A percentile compares a stretch with the other conserved stretches of the same genome.
phyloP scores from a whole-genome alignment of 2,888 invertebrate genomes.

The Osmoderma eremita region DNA sequence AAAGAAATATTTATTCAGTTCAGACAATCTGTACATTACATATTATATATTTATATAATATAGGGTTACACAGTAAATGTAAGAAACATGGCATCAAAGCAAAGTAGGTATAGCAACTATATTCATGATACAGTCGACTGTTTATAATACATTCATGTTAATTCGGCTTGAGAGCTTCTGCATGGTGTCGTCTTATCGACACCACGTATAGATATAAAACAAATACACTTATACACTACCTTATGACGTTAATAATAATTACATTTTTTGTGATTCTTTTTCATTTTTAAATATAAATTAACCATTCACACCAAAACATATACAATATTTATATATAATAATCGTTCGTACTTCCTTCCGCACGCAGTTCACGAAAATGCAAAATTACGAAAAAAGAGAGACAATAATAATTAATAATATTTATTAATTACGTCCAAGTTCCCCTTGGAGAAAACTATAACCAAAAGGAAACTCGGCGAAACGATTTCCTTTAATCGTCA shows the following conservation, averaged over 20 bases:
- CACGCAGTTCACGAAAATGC: slow-evolving; percentile 29
- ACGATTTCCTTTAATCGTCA: slow-evolving; percentile 4
- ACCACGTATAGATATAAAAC: slow-evolving; percentile 42
- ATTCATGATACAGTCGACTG: slow-evolving; percentile 58
- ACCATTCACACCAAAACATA: slow-evolving; percentile 34
- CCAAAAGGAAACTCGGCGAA: slow-evolving; percentile 24
- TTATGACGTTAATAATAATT: slow-evolving; percentile 44
- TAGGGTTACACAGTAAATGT: slow-evolving; percentile 64
- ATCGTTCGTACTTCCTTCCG: slow-evolving; percentile 27
- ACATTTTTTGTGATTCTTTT: slow-evolving; percentile 39
- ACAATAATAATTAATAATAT: not conserved
- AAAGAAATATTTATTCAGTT: slow-evolving; percentile 67
- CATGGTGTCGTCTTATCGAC: slow-evolving; percentile 32
- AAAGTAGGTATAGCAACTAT: slow-evolving; percentile 60
- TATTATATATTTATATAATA: slow-evolving; percentile 54
- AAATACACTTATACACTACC: slow-evolving; percentile 47
- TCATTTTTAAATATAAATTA: slow-evolving; percentile 42
- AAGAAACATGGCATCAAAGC: slow-evolving; percentile 65
- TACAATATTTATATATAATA: too few relatives aligned
- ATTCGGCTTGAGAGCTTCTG: slow-evolving; percentile 61
- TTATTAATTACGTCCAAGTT: too few relatives aligned
- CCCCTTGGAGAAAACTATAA: slow-evolving; percentile 6
- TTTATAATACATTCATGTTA: slow-evolving; percentile 61
- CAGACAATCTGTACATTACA: slow-evolving; percentile 66
- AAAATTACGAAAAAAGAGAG: slow-evolving; percentile 30